phyloP scores from a whole-genome alignment of 1,140 invertebrate species.

The Aphaenogaster ashmeadi region DNA sequence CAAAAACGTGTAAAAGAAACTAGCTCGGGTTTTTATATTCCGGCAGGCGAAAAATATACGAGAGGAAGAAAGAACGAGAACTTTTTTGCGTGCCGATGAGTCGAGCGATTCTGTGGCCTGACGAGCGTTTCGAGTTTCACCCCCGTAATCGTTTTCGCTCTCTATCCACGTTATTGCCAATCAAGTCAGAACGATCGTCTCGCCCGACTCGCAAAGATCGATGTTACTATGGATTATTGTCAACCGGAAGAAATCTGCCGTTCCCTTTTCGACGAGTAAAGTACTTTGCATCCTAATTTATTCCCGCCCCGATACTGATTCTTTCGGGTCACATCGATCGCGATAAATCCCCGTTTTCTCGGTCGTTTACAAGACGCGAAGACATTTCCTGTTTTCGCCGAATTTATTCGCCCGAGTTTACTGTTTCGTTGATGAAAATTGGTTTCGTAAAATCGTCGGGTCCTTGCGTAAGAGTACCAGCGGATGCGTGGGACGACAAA shows the following conservation, averaged over 20 bases:
- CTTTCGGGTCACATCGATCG: neutral
- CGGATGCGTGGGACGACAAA: neutral
- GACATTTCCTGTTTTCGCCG: neutral
- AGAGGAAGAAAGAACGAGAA: constrained; percentile 1
- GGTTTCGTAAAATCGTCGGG: neutral
- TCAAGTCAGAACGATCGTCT: neutral
- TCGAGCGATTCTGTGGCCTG: neutral
- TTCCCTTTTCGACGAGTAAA: neutral
- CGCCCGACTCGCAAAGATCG: neutral
- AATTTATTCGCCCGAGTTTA: constrained; percentile 9
- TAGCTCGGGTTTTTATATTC: neutral
- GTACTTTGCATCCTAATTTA: neutral
- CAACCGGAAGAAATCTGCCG: neutral
- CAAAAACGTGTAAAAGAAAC: neutral
- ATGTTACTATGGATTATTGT: neutral
- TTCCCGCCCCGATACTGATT: neutral
- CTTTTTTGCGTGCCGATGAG: constrained; percentile 29
- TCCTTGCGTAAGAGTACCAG: neutral
- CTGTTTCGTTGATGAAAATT: neutral
- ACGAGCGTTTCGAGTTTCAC: neutral
- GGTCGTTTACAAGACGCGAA: neutral
- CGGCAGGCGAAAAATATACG: neutral
- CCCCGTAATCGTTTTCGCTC: constrained; percentile 26
- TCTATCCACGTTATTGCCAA: constrained; percentile 45
- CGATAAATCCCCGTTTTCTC: neutral